Conservation (phyloP, 2,113 vertebrate species). For the Echinops telfairi region DNA sequence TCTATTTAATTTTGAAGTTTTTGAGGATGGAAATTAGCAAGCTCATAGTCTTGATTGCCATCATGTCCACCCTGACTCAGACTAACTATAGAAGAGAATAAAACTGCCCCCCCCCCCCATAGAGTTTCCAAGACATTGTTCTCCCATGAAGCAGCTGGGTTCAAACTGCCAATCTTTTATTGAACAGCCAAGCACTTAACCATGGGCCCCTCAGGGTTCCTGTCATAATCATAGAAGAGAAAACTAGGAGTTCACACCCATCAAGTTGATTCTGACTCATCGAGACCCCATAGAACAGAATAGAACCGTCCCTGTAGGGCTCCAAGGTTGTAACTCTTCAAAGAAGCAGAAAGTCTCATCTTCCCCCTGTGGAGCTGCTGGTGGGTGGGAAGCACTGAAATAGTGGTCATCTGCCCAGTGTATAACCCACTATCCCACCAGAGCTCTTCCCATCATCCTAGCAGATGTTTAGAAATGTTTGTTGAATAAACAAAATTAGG, state of each 20-base stretch:
- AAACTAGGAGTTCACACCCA: no score
- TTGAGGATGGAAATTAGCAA: background rate
- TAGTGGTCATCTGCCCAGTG: no score
- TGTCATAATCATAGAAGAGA: no score
- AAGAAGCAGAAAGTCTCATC: no score
- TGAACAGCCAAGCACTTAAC: background rate
- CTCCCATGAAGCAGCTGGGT: background rate
- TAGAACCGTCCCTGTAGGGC: no score
- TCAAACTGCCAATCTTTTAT: background rate
- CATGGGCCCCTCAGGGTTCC: background rate
- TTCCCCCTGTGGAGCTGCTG: no score
- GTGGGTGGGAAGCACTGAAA: no score
- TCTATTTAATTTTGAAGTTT: background rate
- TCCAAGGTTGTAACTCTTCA: no score
- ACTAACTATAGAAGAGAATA: background rate
- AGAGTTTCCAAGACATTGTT: background rate
- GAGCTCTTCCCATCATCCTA: background rate
- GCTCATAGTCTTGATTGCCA: background rate
- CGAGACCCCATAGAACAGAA: no score
- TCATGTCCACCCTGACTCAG: background rate
- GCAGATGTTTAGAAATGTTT: background rate
- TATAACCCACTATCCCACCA: no score
- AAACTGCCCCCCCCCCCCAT: background rate
- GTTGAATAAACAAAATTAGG: background rate
- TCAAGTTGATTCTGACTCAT: no score